Conservation (phyloP, 2,888 invertebrate genomes). For the Cataglyphis cursor region DNA sequence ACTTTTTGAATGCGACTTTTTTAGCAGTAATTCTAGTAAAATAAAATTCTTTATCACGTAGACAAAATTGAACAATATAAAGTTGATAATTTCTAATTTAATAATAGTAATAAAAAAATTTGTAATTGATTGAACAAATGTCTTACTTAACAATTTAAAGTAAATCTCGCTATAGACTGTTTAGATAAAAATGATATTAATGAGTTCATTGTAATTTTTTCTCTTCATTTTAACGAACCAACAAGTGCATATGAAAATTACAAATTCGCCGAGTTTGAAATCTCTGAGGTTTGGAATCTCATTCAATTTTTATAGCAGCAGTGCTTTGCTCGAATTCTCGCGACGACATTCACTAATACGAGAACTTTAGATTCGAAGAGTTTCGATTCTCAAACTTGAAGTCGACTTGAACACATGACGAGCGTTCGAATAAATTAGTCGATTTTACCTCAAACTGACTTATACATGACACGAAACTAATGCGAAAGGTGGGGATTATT, state of each 20-base stretch:
- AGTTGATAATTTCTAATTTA: slow-evolving; percentile 21
- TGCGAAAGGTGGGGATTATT: slow-evolving; percentile 29
- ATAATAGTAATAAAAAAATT: not conserved
- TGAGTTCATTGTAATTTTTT: not conserved
- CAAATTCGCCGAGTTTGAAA: slow-evolving; percentile 21
- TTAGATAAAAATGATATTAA: not conserved
- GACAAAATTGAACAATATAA: not conserved
- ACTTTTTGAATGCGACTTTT: not conserved
- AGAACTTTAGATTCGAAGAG: not conserved
- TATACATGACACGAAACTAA: slow-evolving; percentile 61
- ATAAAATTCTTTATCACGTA: slow-evolving; percentile 14
- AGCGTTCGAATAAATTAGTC: slow-evolving; percentile 31
- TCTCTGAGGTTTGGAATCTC: slow-evolving; percentile 12
- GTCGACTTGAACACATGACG: slow-evolving; percentile 57
- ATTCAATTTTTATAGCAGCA: slow-evolving; percentile 60
- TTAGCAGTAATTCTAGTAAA: not conserved
- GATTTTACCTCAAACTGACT: slow-evolving; percentile 9
- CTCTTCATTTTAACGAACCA: not conserved
- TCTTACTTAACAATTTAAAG: slow-evolving; percentile 13
- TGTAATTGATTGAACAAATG: not conserved
- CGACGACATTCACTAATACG: not conserved
- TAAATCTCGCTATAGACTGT: not conserved
- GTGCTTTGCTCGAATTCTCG: slow-evolving; percentile 59
- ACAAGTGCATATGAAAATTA: not conserved
- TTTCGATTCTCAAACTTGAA: slow-evolving; percentile 76